phyloP scores from a whole-genome alignment of 2,888 invertebrate species.

The Endomychus coccineus region DNA sequence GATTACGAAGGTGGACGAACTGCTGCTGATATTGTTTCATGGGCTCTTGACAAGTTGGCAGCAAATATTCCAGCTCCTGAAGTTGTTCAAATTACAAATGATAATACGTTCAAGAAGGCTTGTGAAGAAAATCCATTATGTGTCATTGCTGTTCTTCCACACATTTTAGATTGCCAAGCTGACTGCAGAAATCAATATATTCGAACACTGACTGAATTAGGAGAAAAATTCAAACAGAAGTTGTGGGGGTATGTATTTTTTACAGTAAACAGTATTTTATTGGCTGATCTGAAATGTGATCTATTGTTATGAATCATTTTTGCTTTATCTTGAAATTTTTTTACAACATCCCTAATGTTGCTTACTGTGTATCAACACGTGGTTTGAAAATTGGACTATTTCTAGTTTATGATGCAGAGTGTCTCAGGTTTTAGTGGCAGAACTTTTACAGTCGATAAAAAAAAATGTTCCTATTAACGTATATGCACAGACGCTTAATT shows the following conservation, averaged over 20 bases:
- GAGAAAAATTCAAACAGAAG: slow-evolving; percentile 89
- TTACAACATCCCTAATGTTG: too few relatives aligned
- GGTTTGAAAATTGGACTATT: too few relatives aligned
- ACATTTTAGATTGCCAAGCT: slow-evolving; percentile 93
- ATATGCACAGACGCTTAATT: too few relatives aligned
- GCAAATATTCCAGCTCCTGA: slow-evolving; percentile 90
- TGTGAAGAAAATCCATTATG: slow-evolving; percentile 88
- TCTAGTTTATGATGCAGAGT: too few relatives aligned
- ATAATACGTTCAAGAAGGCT: slow-evolving; percentile 57
- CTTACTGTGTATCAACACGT: too few relatives aligned
- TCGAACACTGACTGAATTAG: slow-evolving; percentile 60
- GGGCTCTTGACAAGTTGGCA: slow-evolving; percentile 78
- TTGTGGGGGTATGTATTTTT: slow-evolving; percentile 64
- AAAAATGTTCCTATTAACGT: too few relatives aligned
- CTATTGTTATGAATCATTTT: background rate
- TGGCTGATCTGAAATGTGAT: background rate
- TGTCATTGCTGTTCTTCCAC: slow-evolving; percentile 85
- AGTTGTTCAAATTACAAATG: slow-evolving; percentile 52
- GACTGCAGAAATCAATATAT: slow-evolving; percentile 87
- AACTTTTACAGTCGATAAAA: too few relatives aligned
- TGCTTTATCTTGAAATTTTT: too few relatives aligned
- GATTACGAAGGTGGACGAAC: slow-evolving; percentile 94
- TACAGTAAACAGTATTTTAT: background rate
- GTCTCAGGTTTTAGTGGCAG: too few relatives aligned
- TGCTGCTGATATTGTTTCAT: slow-evolving; percentile 79